Evolutionary conservation across 2,888 invertebrate genomes (phyloP), one percentile per base, ranked within the genome.

Genomic region (Agrotis clavis): DNA sequence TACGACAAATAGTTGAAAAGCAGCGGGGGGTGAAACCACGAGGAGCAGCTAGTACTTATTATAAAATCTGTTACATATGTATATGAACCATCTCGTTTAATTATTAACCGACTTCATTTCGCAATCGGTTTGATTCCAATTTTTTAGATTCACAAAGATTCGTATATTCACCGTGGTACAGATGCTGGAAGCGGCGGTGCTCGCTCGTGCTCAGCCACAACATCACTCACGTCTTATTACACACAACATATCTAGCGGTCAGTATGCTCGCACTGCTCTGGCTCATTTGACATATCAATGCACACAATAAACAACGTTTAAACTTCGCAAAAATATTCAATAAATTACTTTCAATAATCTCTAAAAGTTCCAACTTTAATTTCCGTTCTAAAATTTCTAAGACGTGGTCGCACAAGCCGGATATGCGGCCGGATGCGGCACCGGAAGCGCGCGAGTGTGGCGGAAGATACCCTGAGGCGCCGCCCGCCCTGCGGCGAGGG

Each of bases 151-250:
- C n/a, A n/a, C n/a, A n/a, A n/a, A n/a, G n/a, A n/a, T n/a, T n/a
- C n/a, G n/a, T n/a, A n/a, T 25, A 47, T 41, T 41, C 25, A 94
- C 95, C 95, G 82, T 94, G 95, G 71, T 94, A 95, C 50, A 94
- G 87, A 64, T 94, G 95, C 45, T 94, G 95, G 65, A 95, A 86
- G 72, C 95, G 93, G 35, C 95, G 92, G 78, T 93, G 95, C 74
- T 94, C 95, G 77, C 89, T 82, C 68, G 93, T 82, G 75, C 92
- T 92, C 80, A 96, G 88, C 96, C 96, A 96, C 94, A 96, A 75
- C 95, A 95, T 95, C 67, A 70, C 89, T 62, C 50, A 51, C 21
- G 19, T 41, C 41, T 41, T 41, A 41, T 11, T 1, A 41, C 4
- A 41, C 41, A 41, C 13, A 4, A 9, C 16, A 45, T 47, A 21